Percentiles rank a stretch among this genome's conserved stretches.
Conservation (phyloP, 92 coral and sea anemone genomes). For the Plumapathes pennacea region DNA sequence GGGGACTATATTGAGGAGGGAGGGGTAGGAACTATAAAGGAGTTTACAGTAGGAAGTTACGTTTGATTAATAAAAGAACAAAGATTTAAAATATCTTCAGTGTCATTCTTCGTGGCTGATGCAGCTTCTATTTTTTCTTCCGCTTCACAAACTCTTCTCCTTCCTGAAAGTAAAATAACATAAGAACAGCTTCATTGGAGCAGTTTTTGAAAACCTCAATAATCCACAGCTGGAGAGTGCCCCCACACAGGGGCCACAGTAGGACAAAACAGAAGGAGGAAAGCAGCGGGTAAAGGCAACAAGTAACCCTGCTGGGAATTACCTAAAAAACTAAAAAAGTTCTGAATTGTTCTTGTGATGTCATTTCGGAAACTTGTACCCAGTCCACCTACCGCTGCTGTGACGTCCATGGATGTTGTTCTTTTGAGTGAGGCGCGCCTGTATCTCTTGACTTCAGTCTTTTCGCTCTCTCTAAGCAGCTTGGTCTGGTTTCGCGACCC, state of each 20-base stretch:
- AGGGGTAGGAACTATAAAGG: too few relatives aligned
- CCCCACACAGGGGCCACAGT: background rate
- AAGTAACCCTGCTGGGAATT: background rate
- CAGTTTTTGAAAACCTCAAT: background rate
- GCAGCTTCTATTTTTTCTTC: slow-evolving; percentile 39
- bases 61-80: too few relatives aligned
- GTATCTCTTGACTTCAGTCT: background rate
- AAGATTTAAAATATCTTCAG: too few relatives aligned
- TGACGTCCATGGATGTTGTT: slow-evolving; percentile 6
- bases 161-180: slow-evolving; percentile 24
- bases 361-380: background rate
- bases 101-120: too few relatives aligned
- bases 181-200: too few relatives aligned
- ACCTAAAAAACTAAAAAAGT: background rate
- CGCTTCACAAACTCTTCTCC: slow-evolving; percentile 56
- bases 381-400: background rate
- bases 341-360: background rate
- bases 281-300: background rate
- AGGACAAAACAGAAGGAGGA: background rate
- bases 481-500: slow-evolving; percentile 1
- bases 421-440: slow-evolving; percentile 2
- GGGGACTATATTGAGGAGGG: too few relatives aligned
- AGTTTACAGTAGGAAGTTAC: too few relatives aligned
- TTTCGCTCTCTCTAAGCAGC: slow-evolving; percentile 1
- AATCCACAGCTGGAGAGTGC: background rate